Evolutionary conservation across 2,113 vertebrate genomes (phyloP), one percentile per base, ranked within the genome.

Genomic region (Zosterops lateralis): DNA sequence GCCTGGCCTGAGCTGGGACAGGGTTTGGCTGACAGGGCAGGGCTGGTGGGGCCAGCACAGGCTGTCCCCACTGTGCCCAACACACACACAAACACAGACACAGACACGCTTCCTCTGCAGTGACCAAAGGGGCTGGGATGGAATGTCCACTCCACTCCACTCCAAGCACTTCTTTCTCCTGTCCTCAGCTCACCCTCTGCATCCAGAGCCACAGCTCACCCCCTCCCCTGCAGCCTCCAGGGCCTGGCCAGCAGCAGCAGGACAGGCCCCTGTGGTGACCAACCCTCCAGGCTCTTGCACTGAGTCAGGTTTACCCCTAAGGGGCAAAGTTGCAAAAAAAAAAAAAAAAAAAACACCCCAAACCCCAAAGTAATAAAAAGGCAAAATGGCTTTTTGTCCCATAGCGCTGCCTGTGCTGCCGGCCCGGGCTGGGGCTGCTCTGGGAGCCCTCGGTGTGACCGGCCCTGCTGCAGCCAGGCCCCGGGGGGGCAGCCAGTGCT

Each of bases 241-340:
- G 76, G 54, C 51, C 68, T 13, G 32, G 56, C 71, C 75, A 11
- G 70, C 74, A 28, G 61, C 61, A 54, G 61, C 61, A 54, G 51
- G 31, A 65, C 0, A 1, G 83, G 50, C 36, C 68, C 53, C 64
- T 24, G 3, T 16, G 32, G 54, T 32, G 22, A 56, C 15, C 61
- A 42, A n/a, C 58, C 25, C 82, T 57, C 71, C 78, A 45, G 60
- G 22, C 70, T 78, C 87, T 54, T 84, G 82, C 58, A 78, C 90
- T 87, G 87, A 89, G 67, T 85, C 92, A 88, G 79, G 79, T 92
- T 94, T 96, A 90, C 88, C 95, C 95, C 95, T 84, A 94, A 94
- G 90, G 95, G 95, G 95, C 81, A 93, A 85, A 89, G 68, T 81
- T 90, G 60, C 12, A 76, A 75, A 79, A 87, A 31, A 77, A 24